Evolutionary conservation across 2,888 invertebrate genomes (phyloP).

Genomic region (Hipparchia semele): DNA sequence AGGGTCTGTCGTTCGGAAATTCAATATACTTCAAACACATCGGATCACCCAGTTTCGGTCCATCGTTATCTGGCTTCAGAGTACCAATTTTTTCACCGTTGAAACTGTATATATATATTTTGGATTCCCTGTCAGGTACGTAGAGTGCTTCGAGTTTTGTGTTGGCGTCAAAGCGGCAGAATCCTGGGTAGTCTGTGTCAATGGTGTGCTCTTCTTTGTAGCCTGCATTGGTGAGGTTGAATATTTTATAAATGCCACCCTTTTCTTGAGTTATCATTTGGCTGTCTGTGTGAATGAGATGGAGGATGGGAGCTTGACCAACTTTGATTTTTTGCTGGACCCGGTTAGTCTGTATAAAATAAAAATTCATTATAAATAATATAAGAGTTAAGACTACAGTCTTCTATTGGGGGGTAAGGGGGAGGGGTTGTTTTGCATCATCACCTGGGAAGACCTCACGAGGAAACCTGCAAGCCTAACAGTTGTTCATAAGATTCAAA

Average conservation of each 20-base stretch:
- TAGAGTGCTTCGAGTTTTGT: conserved; percentile 85
- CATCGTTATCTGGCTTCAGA: conserved; percentile 61
- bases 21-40: conserved; percentile 84
- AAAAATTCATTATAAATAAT: background rate
- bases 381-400: too few relatives aligned
- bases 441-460: too few relatives aligned
- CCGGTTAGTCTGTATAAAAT: conserved; percentile 86
- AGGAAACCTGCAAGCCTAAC: too few relatives aligned
- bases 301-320: conserved; percentile 85
- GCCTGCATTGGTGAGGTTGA: conserved; percentile 83
- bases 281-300: conserved; percentile 83
- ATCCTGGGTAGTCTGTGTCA: conserved; percentile 86
- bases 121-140: conserved; percentile 85
- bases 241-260: conserved; percentile 86
- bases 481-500: too few relatives aligned
- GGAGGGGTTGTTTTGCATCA: background rate
- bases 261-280: conserved; percentile 89
- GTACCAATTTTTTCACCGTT: conserved; percentile 69
- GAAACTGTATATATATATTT: conserved; percentile 77
- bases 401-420: too few relatives aligned
- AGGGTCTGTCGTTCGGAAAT: conserved; percentile 75
- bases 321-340: conserved; percentile 86
- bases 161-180: conserved; percentile 86
- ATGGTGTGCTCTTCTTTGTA: conserved; percentile 83
- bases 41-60: conserved; percentile 82